These are phyloP conservation scores for Nothoprocta pentlandii DNA, from an alignment of 2,113 vertebrate species.

Conservation along the genomic window DNA sequence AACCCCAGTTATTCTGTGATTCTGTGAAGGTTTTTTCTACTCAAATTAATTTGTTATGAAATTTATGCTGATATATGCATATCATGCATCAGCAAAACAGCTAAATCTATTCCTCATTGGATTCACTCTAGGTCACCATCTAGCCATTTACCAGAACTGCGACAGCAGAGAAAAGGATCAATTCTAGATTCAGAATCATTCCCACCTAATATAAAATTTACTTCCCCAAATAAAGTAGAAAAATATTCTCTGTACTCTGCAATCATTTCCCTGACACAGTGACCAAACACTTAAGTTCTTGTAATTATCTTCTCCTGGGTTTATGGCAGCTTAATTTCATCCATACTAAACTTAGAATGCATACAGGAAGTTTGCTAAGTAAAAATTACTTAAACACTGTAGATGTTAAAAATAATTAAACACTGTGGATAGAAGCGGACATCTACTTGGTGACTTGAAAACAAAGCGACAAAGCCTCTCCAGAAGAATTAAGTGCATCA, in stretches of 20 bases:
- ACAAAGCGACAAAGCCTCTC: neutral
- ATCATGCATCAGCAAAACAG: neutral
- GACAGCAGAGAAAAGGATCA: neutral
- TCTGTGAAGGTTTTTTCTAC: neutral
- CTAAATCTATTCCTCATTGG: neutral
- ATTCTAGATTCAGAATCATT: neutral
- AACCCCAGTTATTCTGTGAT: neutral
- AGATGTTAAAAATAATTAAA: neutral
- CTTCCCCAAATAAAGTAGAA: neutral
- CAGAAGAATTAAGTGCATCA: neutral
- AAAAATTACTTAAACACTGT: neutral
- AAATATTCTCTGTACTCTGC: neutral
- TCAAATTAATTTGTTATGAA: neutral
- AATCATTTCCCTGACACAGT: neutral
- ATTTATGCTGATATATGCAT: neutral
- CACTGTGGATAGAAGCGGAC: neutral
- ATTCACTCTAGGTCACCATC: neutral
- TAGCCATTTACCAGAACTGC: neutral
- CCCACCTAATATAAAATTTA: neutral
- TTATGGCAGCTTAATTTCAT: neutral
- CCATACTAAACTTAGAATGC: neutral
- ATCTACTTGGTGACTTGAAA: neutral
- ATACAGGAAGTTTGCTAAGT: neutral
- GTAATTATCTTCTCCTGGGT: neutral
- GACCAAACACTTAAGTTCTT: neutral